Percentiles rank a stretch among this genome's conserved stretches.
phyloP scores from a whole-genome alignment of 2,888 invertebrate species.

The Coelogynopora nodosa region DNA sequence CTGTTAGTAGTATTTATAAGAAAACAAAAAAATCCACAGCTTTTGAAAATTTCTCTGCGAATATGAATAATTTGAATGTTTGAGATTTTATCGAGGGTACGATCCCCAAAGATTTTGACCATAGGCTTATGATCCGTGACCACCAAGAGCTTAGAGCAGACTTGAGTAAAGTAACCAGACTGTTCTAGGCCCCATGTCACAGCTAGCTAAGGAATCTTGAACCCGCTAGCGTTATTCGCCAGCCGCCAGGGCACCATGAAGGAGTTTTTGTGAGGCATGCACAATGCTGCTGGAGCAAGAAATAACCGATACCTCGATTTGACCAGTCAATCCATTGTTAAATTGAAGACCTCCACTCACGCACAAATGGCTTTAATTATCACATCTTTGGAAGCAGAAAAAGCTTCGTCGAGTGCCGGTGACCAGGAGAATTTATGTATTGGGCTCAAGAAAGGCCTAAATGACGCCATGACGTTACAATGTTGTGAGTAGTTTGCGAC shows the following conservation, averaged over 20 bases:
- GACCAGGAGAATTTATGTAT: neutral
- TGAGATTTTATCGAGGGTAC: constrained; percentile 32
- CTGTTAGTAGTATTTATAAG: too few species aligned
- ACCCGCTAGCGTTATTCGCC: neutral
- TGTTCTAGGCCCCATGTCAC: constrained; percentile 35
- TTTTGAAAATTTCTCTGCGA: too few species aligned
- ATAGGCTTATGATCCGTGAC: constrained; percentile 32
- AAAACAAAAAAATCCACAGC: too few species aligned
- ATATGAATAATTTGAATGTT: too few species aligned
- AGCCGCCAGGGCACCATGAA: neutral
- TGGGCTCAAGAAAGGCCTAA: neutral
- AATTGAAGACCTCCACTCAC: neutral
- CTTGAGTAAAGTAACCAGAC: constrained; percentile 1
- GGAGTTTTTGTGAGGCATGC: neutral
- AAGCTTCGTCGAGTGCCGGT: neutral
- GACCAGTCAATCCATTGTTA: neutral
- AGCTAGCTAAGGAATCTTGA: neutral
- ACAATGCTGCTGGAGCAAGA: neutral
- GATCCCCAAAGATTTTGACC: neutral
- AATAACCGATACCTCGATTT: neutral
- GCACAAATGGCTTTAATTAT: neutral
- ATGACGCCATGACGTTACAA: neutral
- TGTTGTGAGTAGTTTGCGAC: neutral
- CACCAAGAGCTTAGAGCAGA: neutral
- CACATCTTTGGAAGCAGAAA: neutral